These are phyloP conservation scores for Bombus affinis DNA, from an alignment of 1,140 invertebrate species.

Conservation along the genomic window DNA sequence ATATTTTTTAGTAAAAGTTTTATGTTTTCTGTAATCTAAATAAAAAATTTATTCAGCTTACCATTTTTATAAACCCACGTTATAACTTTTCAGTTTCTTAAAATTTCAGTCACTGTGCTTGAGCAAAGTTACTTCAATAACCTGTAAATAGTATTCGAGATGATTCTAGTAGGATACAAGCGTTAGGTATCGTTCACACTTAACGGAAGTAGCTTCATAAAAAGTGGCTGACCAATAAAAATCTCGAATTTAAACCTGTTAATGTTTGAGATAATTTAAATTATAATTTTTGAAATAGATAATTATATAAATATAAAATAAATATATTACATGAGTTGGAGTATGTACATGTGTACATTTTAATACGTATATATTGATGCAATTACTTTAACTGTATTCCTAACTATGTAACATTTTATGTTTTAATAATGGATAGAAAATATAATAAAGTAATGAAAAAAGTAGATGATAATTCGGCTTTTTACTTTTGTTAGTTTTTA, in stretches of 20 bases:
- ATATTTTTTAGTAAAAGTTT: neutral
- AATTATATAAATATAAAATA: neutral
- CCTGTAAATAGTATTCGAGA: conserved; percentile 42
- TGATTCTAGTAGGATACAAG: conserved; percentile 36
- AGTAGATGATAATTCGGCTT: neutral
- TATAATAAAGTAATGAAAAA: neutral
- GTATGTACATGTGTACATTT: too few relatives aligned
- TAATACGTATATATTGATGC: neutral
- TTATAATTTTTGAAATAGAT: neutral
- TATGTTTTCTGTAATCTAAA: neutral
- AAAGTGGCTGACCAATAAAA: neutral
- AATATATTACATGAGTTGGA: neutral
- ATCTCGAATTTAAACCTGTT: neutral
- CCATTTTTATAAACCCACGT: conserved; percentile 35
- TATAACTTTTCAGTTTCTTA: neutral
- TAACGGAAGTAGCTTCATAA: neutral
- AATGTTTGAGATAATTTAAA: neutral
- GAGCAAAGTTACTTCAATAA: conserved; percentile 12
- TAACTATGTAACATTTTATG: neutral
- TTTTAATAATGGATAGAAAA: neutral
- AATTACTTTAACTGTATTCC: neutral
- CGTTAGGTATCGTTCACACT: conserved; percentile 6
- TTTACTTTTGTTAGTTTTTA: neutral
- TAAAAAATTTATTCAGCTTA: neutral
- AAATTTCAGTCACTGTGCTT: conserved; percentile 25